Evolutionary conservation across 2,113 vertebrate species (phyloP).

Genomic region (Zapornia atra): DNA sequence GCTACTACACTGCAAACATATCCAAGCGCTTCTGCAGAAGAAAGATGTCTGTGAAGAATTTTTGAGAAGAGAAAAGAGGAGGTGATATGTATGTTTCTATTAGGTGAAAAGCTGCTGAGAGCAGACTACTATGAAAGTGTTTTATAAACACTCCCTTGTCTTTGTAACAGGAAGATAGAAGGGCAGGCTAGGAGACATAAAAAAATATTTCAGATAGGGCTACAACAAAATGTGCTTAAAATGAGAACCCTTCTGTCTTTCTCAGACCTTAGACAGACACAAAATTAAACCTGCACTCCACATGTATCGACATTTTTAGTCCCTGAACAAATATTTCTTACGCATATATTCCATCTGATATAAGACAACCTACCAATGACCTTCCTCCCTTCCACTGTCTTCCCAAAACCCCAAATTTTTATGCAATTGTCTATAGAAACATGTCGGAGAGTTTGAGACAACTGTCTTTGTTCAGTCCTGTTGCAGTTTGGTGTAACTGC

Average conservation of each 20-base stretch:
- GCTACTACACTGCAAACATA: background rate
- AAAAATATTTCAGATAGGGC: background rate
- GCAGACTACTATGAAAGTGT: background rate
- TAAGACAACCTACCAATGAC: background rate
- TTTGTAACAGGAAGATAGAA: background rate
- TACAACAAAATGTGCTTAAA: background rate
- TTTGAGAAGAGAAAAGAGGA: background rate
- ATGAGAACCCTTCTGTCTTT: background rate
- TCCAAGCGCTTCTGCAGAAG: background rate
- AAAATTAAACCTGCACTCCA: background rate
- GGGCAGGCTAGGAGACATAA: background rate
- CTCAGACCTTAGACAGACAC: background rate
- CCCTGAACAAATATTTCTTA: background rate
- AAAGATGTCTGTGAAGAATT: background rate
- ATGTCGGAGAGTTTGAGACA: background rate
- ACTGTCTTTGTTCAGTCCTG: background rate
- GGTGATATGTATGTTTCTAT: background rate
- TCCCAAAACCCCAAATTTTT: background rate
- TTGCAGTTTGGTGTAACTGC: too few relatives aligned
- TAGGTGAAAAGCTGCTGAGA: slow-evolving; percentile 1
- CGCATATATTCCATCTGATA: background rate
- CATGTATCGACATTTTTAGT: background rate
- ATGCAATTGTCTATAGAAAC: background rate
- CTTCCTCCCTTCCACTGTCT: rapidly evolving
- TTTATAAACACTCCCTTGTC: background rate